phyloP scores from a whole-genome alignment of 2,113 vertebrate species.

The Hystrix cristata region DNA sequence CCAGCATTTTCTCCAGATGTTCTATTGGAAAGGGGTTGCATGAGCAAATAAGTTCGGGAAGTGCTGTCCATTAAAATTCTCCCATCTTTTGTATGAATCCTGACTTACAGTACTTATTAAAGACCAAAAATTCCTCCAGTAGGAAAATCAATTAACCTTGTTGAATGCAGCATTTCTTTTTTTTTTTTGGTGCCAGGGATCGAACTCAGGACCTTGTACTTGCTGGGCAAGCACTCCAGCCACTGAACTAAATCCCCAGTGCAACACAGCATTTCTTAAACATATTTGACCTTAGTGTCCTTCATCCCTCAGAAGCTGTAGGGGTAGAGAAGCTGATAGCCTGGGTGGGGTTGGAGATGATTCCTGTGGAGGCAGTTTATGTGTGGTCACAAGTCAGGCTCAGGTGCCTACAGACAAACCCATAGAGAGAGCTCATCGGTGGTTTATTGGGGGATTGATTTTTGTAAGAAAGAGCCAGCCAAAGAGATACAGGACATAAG shows the following conservation, averaged over 20 bases:
- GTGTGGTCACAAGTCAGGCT: neutral
- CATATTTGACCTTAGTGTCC: neutral
- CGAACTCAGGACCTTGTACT: no score
- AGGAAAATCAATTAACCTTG: neutral
- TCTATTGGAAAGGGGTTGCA: neutral
- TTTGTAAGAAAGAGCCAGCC: neutral
- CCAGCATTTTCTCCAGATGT: neutral
- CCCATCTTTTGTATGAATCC: neutral
- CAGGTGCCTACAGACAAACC: neutral
- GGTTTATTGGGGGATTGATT: neutral
- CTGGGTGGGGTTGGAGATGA: neutral
- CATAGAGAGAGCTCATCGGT: neutral
- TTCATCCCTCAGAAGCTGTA: neutral
- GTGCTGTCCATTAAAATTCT: neutral
- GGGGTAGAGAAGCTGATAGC: neutral
- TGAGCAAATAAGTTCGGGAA: neutral
- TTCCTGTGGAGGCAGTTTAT: neutral
- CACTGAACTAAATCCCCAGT: no score
- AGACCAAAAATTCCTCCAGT: neutral
- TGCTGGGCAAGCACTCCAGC: no score
- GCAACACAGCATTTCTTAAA: neutral
- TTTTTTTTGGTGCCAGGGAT: neutral
- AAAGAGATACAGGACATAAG: neutral
- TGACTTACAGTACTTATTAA: neutral
- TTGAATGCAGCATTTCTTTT: neutral